phyloP scores from a whole-genome alignment of 2,888 invertebrate genomes.

The Belgica antarctica region DNA sequence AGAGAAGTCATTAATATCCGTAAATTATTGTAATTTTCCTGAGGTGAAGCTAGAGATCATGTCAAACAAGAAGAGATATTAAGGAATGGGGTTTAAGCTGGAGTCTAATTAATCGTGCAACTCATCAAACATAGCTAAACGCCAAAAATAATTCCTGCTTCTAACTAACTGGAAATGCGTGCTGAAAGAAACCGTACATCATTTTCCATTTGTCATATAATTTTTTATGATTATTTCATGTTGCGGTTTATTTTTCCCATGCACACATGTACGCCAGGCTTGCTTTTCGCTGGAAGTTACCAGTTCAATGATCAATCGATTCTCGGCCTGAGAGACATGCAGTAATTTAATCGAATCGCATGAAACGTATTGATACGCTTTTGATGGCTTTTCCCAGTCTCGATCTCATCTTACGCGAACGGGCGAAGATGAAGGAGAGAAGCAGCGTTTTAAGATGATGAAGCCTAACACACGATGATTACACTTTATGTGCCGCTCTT shows the following conservation, averaged over 20 bases:
- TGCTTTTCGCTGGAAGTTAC: constrained; percentile 19
- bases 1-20: neutral
- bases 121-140: no score
- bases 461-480: constrained; percentile 26
- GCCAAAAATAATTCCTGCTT: no score
- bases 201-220: constrained; percentile 25
- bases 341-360: constrained; percentile 16
- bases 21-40: constrained; percentile 26
- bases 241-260: constrained; percentile 20
- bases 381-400: constrained; percentile 18
- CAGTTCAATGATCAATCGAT: constrained; percentile 34
- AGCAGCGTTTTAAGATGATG: constrained; percentile 18
- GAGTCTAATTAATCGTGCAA: no score
- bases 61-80: no score
- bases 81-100: no score
- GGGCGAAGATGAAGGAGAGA: no score
- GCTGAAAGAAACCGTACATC: constrained; percentile 27
- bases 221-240: constrained; percentile 9
- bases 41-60: no score
- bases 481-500: neutral
- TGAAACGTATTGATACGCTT: constrained; percentile 23
- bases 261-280: neutral
- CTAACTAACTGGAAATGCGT: constrained; percentile 13
- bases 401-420: neutral
- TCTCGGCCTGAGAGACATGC: neutral